Base-by-base conservation (phyloP, 2,797 vertebrate genomes). In the Lophotriccus pileatus region DNA sequence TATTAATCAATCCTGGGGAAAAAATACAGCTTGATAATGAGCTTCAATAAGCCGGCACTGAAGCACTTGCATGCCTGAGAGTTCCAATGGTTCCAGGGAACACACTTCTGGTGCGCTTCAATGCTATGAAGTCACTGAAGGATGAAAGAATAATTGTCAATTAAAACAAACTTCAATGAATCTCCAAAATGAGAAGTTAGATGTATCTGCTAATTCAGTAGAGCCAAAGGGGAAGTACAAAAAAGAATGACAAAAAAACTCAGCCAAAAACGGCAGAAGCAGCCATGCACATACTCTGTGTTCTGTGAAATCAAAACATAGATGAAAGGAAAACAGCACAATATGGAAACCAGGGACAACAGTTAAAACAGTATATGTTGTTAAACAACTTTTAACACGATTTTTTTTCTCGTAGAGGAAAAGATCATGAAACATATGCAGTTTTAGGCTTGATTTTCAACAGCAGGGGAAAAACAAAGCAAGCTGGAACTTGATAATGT, bases 141-240 rank as follows among this genome's bases (percentile, higher is more conserved):
- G 86, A 68, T 52, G 58, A 72, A 92, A 92, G 37, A 95, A 85
- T 85, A 95, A 95, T 60, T 80, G 60, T 41, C 60, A 77, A 50
- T 30, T 78, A 87, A 92, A 90, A 19, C 27, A 59, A 46, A 67
- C 27, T 52, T 60, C 60, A 90, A 19, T 68, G 64, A 94, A 70
- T 25, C 32, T 90, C 55, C 3, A 10, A 82, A 90, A 92, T 18
- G 34, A 69, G 62, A 68, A 84, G 21, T 66, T 52, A 84, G 46
- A 75, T 0, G 0, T 43, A 84, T 82, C 28, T 79, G 19, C 49
- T 85, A 85, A 89, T 76, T 76, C 47, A 63, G 18, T 0, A 68
- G 22, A 87, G 36, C 14, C 15, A 67, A 79, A 66, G 27, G 27
- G 16, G 39, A 84, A 86, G 32, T 8, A 16, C 3, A 20, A 60